phyloP scores from a whole-genome alignment of 2,797 vertebrate species.

The Australoheros facetus region DNA sequence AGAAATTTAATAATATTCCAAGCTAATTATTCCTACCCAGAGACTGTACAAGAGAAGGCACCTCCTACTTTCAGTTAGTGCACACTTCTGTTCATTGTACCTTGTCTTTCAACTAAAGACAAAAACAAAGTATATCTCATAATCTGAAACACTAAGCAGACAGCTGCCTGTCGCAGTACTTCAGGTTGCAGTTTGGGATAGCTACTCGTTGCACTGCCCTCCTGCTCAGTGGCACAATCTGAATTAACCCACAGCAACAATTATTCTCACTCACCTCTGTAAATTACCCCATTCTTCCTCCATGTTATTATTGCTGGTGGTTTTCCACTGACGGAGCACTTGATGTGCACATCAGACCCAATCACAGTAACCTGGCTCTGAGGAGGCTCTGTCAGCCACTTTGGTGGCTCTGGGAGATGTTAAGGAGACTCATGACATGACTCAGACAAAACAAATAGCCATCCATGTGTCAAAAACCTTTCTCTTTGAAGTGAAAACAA shows the following conservation, averaged over 20 bases:
- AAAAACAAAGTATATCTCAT: neutral
- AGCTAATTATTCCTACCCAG: neutral
- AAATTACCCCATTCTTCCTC: conserved; percentile 86
- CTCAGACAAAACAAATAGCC: conserved; percentile 36
- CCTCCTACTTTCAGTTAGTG: neutral
- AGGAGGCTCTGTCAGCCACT: conserved; percentile 85
- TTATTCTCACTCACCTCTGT: conserved; percentile 80
- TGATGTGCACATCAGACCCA: conserved; percentile 84
- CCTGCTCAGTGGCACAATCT: neutral
- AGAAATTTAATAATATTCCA: neutral
- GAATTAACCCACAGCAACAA: conserved; percentile 8
- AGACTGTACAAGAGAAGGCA: neutral
- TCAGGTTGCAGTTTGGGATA: neutral
- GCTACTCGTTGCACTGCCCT: neutral
- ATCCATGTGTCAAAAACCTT: conserved; percentile 11
- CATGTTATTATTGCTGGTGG: conserved; percentile 87
- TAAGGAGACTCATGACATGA: conserved; percentile 34
- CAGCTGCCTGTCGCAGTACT: conserved; percentile 9
- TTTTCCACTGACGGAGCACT: conserved; percentile 88
- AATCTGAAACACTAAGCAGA: neutral
- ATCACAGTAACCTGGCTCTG: conserved; percentile 82
- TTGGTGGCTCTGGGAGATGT: conserved; percentile 85
- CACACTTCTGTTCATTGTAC: neutral
- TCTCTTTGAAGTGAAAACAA: conserved; percentile 23
- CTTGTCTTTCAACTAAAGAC: neutral